Base-by-base conservation (phyloP, 1,140 invertebrate species). In the Lerema accius region DNA sequence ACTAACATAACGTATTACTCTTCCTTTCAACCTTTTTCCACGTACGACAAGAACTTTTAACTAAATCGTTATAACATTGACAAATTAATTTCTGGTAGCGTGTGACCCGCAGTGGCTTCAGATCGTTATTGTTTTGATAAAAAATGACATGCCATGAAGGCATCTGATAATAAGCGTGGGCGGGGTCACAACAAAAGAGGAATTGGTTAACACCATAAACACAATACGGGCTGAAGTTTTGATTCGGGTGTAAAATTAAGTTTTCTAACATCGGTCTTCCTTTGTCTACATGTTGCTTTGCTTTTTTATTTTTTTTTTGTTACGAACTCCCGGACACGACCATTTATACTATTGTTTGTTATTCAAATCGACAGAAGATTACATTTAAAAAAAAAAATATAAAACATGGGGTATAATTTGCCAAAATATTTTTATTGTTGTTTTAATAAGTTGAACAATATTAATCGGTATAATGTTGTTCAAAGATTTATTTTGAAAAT, bases 91-190 rank as follows among this genome's bases (percentile, higher is more conserved):
- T 73, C 75, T 67, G 59, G 63, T 46, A 65, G 65, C 72, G 75
- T 78, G 79, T 74, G 80, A 86, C 71, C 69, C 53, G 45, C 71
- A 43, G 68, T 73, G 64, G 63, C 56, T 73, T 76, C 73, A 84
- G 82, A 86, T 78, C 40, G 71, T 85, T 83, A 88, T 89, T 90
- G 85, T 90, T 90, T 90, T 90, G 84, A 87, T 90, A 88, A 90
- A 90, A 90, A 90, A 90, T 89, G 82, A 87, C 84, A 82, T 72
- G 82, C 82, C 83, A 82, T 51, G 70, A 71, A 84, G 76, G 73
- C 69, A 89, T 89, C 86, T 85, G 87, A 89, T 87, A 89, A 89
- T 90, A 79, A 73, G 64, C 74, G 87, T 89, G 65, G 87, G 86
- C 80, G 84, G 84, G 63, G 80, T 74, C 50, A 53, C 45, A 87